Evolutionary conservation across 2,888 invertebrate genomes (phyloP).

Genomic region (Xylota sylvarum): DNA sequence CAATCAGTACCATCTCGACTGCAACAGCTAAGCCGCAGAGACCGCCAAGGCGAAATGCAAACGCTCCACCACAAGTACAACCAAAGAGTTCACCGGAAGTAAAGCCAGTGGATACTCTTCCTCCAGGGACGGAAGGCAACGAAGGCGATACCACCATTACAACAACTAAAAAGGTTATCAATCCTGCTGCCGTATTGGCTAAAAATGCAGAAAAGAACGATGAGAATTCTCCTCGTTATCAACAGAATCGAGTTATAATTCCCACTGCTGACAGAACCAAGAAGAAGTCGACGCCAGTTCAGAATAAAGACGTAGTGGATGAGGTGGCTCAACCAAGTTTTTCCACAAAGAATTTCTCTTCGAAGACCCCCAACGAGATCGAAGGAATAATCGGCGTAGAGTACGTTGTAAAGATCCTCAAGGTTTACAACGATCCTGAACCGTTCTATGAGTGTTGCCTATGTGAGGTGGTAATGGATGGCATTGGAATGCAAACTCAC

Average conservation of each 20-base stretch:
- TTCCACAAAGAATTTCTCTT: conserved; percentile 76
- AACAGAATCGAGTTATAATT: conserved; percentile 78
- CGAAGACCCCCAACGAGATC: conserved; percentile 73
- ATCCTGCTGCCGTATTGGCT: conserved; percentile 64
- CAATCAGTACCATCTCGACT: conserved; percentile 7
- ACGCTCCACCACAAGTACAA: conserved; percentile 3
- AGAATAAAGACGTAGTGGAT: neutral
- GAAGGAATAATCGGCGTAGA: conserved; percentile 88
- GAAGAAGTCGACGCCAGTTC: neutral
- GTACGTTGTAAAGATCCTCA: conserved; percentile 90
- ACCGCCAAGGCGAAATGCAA: conserved; percentile 12
- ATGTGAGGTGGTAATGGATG: conserved; percentile 91
- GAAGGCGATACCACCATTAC: neutral
- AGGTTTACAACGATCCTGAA: conserved; percentile 87
- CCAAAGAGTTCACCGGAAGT: neutral
- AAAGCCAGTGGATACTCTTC: neutral
- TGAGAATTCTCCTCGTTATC: conserved; percentile 68
- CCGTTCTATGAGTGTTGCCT: conserved; percentile 91
- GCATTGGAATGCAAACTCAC: conserved; percentile 91
- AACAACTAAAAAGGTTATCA: conserved; percentile 33
- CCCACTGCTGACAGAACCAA: conserved; percentile 76
- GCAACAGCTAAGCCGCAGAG: conserved; percentile 43
- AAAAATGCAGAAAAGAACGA: conserved; percentile 22
- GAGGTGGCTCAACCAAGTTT: conserved; percentile 64
- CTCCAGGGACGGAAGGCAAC: neutral